phyloP scores from a whole-genome alignment of 1,140 invertebrate genomes.

The Pteromalus puparum region DNA sequence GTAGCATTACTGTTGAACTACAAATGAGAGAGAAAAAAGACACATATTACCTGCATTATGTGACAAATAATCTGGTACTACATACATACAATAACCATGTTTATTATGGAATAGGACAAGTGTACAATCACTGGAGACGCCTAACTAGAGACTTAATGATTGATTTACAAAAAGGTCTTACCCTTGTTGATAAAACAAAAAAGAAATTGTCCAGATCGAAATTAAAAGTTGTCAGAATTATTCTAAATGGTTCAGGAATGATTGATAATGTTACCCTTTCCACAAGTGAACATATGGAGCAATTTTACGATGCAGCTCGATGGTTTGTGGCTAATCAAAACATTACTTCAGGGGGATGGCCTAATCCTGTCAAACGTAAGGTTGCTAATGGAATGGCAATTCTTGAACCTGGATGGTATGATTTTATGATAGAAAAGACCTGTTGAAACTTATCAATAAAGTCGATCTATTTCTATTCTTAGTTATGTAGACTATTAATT shows the following conservation, averaged over 20 bases:
- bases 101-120: constrained; percentile 90
- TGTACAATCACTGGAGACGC: constrained; percentile 83
- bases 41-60: constrained; percentile 88
- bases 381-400: constrained; percentile 85
- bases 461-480: not conserved
- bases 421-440: constrained; percentile 36
- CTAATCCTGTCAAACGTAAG: constrained; percentile 88
- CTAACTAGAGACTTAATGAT: constrained; percentile 92
- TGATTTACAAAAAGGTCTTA: constrained; percentile 93
- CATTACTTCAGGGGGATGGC: constrained; percentile 88
- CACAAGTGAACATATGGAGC: constrained; percentile 88
- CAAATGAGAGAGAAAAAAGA: constrained; percentile 87
- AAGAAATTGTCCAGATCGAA: constrained; percentile 86
- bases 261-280: constrained; percentile 89
- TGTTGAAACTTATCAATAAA: not conserved
- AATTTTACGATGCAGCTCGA: constrained; percentile 94
- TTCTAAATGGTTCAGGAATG: constrained; percentile 85
- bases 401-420: constrained; percentile 89
- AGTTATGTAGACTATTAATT: not conserved
- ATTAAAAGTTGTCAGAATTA: constrained; percentile 82
- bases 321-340: constrained; percentile 96
- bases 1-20: constrained; percentile 86
- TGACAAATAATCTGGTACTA: constrained; percentile 84
- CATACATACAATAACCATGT: constrained; percentile 84
- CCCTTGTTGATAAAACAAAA: constrained; percentile 79